Evolutionary conservation across 2,113 vertebrate genomes (phyloP).

Genomic region (Corythornis madagascariensis): DNA sequence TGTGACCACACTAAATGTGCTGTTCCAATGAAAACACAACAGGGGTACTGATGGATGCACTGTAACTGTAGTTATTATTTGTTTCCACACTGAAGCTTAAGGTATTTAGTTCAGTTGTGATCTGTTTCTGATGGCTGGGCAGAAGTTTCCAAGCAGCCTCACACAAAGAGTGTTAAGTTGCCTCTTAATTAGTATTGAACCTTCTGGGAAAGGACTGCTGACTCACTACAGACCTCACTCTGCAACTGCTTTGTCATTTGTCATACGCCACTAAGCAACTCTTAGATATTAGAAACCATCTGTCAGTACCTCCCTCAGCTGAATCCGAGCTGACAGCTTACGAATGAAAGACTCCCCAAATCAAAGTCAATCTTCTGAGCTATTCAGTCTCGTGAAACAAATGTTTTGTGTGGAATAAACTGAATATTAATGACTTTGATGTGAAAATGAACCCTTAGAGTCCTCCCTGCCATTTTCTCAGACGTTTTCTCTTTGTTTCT

Average conservation of each 20-base stretch:
- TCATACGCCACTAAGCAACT: slow-evolving; percentile 25
- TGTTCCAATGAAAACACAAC: not conserved
- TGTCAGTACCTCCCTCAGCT: slow-evolving; percentile 43
- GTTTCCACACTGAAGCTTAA: not conserved
- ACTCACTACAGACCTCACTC: slow-evolving; percentile 57
- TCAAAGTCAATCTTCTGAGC: slow-evolving; percentile 58
- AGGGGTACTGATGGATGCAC: not conserved
- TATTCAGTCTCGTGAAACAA: slow-evolving; percentile 10
- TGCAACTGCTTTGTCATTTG: slow-evolving; percentile 53
- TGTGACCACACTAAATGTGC: not conserved
- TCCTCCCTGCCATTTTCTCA: not conserved
- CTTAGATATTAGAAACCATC: slow-evolving; percentile 54
- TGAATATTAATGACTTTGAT: slow-evolving; percentile 28
- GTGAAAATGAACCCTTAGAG: not conserved
- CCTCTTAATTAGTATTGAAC: slow-evolving; percentile 61
- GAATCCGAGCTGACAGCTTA: slow-evolving; percentile 52
- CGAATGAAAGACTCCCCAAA: slow-evolving; percentile 57
- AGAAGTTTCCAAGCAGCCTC: slow-evolving; percentile 22
- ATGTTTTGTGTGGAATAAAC: not conserved
- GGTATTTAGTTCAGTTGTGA: not conserved
- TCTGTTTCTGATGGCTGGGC: slow-evolving; percentile 4
- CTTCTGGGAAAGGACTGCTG: slow-evolving; percentile 54
- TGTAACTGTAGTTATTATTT: not conserved
- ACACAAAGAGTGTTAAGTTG: not conserved
- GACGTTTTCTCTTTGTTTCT: not conserved